Evolutionary conservation across 2,113 vertebrate genomes (phyloP).

Genomic region (Corythoichthys haematopterus): DNA sequence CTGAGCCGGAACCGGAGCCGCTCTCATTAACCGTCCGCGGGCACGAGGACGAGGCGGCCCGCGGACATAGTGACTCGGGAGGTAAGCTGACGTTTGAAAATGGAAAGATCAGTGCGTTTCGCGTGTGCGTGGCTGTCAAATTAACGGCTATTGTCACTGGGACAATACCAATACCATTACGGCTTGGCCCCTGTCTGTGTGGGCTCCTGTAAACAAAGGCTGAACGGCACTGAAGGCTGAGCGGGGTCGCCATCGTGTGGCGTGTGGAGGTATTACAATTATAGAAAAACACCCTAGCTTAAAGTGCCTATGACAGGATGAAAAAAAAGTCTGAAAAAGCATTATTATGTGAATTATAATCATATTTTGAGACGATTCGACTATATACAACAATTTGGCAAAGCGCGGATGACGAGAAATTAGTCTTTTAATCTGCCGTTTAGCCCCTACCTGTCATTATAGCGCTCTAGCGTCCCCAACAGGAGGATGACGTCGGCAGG

Average conservation of each 20-base stretch:
- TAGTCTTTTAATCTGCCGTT: no score
- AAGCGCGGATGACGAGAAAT: no score
- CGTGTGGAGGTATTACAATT: slow-evolving; percentile 4
- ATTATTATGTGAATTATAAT: no score
- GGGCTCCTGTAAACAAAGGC: slow-evolving; percentile 81
- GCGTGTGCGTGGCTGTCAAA: slow-evolving; percentile 45
- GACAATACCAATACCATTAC: slow-evolving; percentile 64
- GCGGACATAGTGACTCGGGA: slow-evolving; percentile 55
- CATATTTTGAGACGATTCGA: no score
- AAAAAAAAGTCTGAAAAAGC: no score
- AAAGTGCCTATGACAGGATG: no score
- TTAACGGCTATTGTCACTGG: slow-evolving; percentile 56
- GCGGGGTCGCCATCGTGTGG: slow-evolving; percentile 61
- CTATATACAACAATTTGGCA: no score
- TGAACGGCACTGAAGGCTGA: slow-evolving; percentile 63
- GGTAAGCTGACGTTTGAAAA: slow-evolving; percentile 45
- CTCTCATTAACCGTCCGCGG: slow-evolving; percentile 74
- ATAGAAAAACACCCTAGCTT: no score
- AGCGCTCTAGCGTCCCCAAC: no score
- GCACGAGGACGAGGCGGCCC: slow-evolving; percentile 72
- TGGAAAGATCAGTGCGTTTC: slow-evolving; percentile 24
- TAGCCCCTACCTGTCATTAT: no score
- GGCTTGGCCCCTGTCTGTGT: slow-evolving; percentile 73
- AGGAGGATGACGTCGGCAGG: no score
- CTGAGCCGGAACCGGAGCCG: slow-evolving; percentile 51